These are phyloP conservation scores for Zaprionus ghesquierei DNA, from an alignment of 1,140 invertebrate genomes.

Conservation along the genomic window DNA sequence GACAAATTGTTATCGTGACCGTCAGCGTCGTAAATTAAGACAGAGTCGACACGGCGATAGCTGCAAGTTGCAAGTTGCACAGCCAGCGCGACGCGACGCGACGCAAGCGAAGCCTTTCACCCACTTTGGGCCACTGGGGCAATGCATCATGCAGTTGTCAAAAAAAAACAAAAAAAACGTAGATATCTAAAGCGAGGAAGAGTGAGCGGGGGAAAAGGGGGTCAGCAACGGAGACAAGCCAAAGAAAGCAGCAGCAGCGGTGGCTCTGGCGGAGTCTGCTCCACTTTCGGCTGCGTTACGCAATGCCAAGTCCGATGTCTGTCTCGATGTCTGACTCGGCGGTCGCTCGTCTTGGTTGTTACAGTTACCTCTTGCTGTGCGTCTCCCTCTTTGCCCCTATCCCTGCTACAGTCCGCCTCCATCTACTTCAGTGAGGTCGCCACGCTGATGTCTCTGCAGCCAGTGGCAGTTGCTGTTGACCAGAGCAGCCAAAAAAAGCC, in stretches of 20 bases:
- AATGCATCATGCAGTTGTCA: conserved; percentile 81
- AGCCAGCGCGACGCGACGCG: not conserved
- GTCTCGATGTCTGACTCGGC: not conserved
- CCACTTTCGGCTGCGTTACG: conserved; percentile 73
- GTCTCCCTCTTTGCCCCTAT: not conserved
- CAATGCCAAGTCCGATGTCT: conserved; percentile 41
- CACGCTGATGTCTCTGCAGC: conserved; percentile 4
- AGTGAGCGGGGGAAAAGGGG: not conserved
- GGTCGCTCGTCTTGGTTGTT: conserved; percentile 10
- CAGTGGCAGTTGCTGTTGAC: conserved; percentile 19
- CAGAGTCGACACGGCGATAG: conserved; percentile 26
- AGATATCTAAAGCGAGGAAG: not conserved
- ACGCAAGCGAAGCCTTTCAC: conserved; percentile 61
- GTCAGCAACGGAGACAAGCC: not conserved
- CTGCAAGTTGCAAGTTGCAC: not conserved
- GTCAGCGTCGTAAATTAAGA: conserved; percentile 75
- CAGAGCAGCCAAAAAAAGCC: not conserved
- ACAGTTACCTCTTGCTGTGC: conserved; percentile 21
- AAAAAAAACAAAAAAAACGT: conserved; percentile 42
- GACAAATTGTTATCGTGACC: conserved; percentile 76
- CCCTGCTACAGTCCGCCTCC: not conserved
- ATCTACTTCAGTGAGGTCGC: conserved; percentile 14
- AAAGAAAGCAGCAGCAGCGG: conserved; percentile 33
- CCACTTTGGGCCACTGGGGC: conserved; percentile 68
- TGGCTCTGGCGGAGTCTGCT: conserved; percentile 45